Evolutionary conservation across 1,140 invertebrate species (phyloP), one percentile per base, ranked within the genome.

Genomic region (Pentalonia nigronervosa): DNA sequence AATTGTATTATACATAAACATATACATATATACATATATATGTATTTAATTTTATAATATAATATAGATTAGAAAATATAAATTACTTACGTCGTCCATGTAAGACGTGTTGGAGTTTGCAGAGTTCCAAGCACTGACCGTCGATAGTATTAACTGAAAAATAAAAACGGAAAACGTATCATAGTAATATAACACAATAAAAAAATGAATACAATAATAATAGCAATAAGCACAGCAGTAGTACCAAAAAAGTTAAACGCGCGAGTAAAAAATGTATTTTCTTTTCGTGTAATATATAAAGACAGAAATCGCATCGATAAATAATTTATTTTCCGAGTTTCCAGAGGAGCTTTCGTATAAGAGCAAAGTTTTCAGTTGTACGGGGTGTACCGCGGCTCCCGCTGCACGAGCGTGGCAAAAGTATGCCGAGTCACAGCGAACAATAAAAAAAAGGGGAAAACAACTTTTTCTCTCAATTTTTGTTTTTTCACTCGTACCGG

Each of bases 1-100:
- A 67, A 21, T 56, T 21, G 34, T 83, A 36, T 83, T 84, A 84
- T 25, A 17, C 9, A 34, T 48, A 48, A n/a, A 7, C 3, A 14
- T 45, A 14, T 45, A 30, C 21, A 41, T 41, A n/a, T 48, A 48
- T 47, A 7, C 3, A 14, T 45, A 14, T 45, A 30, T 41, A 41
- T 41, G 2, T 86, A n/a, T 48, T 41, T 41, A 41, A 41, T 41
- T 41, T 41, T 41, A 41, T 41, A 41, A 21, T 34, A 7, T 23
- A 9, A 21, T 56, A 56, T 25, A 23, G 34, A 23, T 76, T 76
- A 36, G n/a, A 60, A 90, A 90, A 41, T 41, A 41, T 60, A 20
- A 90, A 90, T 90, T 90, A 93, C 91, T 93, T 93, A 93, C 91
- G 48, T 93, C 91, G 30, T 93, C 91, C 20, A 30, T 86, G 25